Percentiles rank a stretch among this genome's conserved stretches.
Evolutionary conservation across 2,888 invertebrate species (phyloP).

Genomic region (Acrobasis repandana): DNA sequence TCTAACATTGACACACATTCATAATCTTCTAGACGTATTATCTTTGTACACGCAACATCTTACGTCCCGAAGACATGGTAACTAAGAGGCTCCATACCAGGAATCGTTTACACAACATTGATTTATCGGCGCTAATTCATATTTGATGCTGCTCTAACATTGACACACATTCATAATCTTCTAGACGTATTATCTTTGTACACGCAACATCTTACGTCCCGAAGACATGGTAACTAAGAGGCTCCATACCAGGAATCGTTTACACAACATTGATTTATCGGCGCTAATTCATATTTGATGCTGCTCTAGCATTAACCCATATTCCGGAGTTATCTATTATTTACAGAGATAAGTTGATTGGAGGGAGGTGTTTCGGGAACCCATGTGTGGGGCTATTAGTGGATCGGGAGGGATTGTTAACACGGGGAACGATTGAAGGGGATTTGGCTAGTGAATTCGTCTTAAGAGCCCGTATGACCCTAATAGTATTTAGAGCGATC

Average conservation of each 20-base stretch:
- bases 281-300: conserved; percentile 26
- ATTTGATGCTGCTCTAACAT: not conserved
- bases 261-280: conserved; percentile 21
- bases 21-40: no score
- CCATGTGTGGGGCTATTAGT: not conserved
- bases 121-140: conserved; percentile 8
- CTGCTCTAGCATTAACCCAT: conserved; percentile 29
- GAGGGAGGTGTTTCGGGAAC: conserved; percentile 15
- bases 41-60: no score
- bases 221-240: no score
- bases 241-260: not conserved
- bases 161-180: no score
- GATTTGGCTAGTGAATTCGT: not conserved
- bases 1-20: not conserved
- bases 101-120: not conserved
- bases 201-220: no score
- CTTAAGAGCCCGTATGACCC: no score
- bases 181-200: no score
- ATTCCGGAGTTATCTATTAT: conserved; percentile 29
- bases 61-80: no score
- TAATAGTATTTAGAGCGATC: no score
- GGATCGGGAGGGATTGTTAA: not conserved
- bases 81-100: not conserved
- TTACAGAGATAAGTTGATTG: conserved; percentile 25
- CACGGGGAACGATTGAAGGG: not conserved